A percentile compares a stretch with the other conserved stretches of the same genome.
phyloP scores from a whole-genome alignment of 2,113 vertebrate genomes.

The Rhegmatorhina hoffmannsi region DNA sequence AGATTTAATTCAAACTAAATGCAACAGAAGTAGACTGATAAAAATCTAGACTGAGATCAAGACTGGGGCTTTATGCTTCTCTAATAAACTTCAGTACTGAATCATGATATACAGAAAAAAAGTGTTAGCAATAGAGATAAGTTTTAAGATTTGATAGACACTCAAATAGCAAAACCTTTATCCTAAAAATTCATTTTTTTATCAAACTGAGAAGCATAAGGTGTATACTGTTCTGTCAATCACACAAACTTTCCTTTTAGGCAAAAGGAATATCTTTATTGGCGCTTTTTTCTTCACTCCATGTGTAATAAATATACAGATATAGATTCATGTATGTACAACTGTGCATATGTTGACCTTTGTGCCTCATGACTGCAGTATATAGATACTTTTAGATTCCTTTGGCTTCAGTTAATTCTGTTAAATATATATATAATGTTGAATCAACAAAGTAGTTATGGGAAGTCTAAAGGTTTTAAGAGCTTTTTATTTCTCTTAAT shows the following conservation, averaged over 20 bases:
- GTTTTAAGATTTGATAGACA: neutral
- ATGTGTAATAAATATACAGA: neutral
- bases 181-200: neutral
- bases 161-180: neutral
- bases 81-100: neutral
- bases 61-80: neutral
- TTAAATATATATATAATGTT: neutral
- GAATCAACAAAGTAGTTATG: accelerated
- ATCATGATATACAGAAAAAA: neutral
- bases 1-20: neutral
- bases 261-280: neutral
- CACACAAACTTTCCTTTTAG: neutral
- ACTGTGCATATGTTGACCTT: neutral
- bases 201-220: neutral
- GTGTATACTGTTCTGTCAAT: neutral
- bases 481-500: neutral
- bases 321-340: neutral
- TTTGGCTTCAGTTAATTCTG: neutral
- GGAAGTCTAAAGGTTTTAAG: neutral
- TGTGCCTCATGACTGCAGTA: neutral
- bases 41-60: neutral
- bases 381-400: neutral
- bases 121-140: neutral
- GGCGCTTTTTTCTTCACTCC: neutral
- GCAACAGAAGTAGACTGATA: neutral